Conservation (phyloP, 2,888 invertebrate genomes). For the Plemyria rubiginata region DNA sequence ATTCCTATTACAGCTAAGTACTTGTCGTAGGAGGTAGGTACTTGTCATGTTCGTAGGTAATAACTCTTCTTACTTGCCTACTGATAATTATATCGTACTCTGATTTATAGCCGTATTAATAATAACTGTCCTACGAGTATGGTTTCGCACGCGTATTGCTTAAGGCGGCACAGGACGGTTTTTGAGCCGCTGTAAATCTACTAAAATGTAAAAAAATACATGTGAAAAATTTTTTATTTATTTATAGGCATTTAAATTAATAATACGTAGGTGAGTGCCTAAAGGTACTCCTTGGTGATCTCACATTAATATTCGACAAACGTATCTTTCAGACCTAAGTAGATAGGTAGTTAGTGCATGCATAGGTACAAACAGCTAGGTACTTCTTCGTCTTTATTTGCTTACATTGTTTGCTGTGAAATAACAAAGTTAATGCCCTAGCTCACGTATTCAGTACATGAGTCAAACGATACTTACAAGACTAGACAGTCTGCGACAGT, state of each 20-base stretch:
- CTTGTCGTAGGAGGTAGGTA: conserved; percentile 14
- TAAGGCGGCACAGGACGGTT: no score
- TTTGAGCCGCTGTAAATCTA: no score
- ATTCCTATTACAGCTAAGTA: conserved; percentile 7
- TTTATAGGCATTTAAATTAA: no score
- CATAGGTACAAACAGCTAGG: conserved; percentile 37
- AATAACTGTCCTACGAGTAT: no score
- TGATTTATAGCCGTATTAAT: conserved; percentile 14
- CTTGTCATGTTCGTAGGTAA: conserved; percentile 14
- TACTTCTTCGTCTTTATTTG: conserved; percentile 44
- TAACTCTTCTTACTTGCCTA: conserved; percentile 2
- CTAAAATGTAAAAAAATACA: no score
- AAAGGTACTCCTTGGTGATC: conserved; percentile 34
- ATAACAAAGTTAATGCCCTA: conserved; percentile 77
- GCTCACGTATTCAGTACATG: conserved; percentile 72
- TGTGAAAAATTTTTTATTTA: no score
- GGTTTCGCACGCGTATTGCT: no score
- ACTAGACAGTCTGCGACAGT: conserved; percentile 42
- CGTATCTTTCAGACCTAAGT: conserved; percentile 34
- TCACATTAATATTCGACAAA: conserved; percentile 33
- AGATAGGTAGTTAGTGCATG: conserved; percentile 29
- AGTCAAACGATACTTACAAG: conserved; percentile 74
- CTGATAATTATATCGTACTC: conserved; percentile 18
- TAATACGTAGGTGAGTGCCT: no score
- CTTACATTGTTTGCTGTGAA: conserved; percentile 72